Conservation (phyloP, 2,113 vertebrate genomes). For the Maylandia zebra region DNA sequence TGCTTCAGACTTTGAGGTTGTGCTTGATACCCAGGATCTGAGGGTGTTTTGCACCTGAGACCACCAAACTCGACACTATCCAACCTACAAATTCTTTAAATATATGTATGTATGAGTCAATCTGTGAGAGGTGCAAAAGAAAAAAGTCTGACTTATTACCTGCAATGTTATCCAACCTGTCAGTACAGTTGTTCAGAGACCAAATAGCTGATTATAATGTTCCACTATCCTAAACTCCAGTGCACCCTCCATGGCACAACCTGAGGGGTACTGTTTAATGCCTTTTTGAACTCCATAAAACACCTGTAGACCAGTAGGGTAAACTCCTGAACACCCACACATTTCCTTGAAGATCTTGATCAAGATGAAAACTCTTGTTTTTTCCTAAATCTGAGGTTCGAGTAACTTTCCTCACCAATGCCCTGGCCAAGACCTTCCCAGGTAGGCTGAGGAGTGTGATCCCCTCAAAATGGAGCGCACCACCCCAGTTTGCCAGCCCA, state of each 20-base stretch:
- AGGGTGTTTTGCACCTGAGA: neutral
- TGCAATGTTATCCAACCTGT: neutral
- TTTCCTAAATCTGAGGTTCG: neutral
- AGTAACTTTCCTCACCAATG: neutral
- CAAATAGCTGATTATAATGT: neutral
- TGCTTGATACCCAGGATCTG: neutral
- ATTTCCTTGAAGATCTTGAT: neutral
- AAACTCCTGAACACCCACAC: neutral
- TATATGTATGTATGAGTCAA: neutral
- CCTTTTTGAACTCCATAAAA: neutral
- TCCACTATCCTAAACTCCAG: neutral
- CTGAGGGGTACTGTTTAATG: neutral
- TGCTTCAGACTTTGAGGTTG: neutral
- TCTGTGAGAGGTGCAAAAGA: neutral
- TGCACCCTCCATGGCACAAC: neutral
- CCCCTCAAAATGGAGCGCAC: neutral
- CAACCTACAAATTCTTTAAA: neutral
- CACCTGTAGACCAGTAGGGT: neutral
- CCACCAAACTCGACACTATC: neutral
- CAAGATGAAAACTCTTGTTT: neutral
- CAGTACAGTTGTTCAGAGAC: neutral
- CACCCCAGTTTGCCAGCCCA: neutral
- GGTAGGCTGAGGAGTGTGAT: neutral
- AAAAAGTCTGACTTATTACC: neutral
- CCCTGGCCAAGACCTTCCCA: neutral